Evolutionary conservation across 1,140 invertebrate genomes (phyloP).

Genomic region (Drosophila virilis): DNA sequence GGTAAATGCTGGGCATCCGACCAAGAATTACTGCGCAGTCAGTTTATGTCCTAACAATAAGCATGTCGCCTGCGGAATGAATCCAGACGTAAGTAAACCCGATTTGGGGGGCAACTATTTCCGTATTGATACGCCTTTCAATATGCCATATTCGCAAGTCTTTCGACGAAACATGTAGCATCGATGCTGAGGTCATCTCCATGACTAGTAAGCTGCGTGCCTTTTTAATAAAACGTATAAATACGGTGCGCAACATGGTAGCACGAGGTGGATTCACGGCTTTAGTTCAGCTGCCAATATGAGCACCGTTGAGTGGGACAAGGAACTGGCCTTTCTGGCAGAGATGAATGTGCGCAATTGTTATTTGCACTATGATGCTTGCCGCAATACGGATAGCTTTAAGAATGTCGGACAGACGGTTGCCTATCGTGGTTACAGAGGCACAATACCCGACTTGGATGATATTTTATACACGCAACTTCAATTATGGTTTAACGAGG

Average conservation of each 20-base stretch:
- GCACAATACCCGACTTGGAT: not conserved
- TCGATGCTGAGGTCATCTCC: conserved; percentile 22
- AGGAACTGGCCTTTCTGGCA: conserved; percentile 59
- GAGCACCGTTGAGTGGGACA: conserved; percentile 56
- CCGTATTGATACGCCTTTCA: too few species aligned
- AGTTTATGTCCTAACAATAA: not conserved
- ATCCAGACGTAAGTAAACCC: not conserved
- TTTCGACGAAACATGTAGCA: not conserved
- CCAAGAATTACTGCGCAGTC: not conserved
- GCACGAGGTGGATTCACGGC: conserved; percentile 29
- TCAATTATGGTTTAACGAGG: conserved; percentile 40
- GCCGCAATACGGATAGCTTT: conserved; percentile 39
- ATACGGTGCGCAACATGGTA: conserved; percentile 29
- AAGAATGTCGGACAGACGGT: conserved; percentile 53
- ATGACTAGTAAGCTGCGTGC: not conserved
- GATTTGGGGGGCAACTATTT: too few species aligned
- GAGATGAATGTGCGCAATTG: conserved; percentile 58
- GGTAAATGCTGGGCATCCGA: not conserved
- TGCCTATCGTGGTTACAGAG: conserved; percentile 16
- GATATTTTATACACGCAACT: conserved; percentile 11
- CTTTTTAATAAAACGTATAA: not conserved
- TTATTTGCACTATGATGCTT: conserved; percentile 32
- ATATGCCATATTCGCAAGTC: conserved; percentile 2
- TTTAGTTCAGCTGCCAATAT: conserved; percentile 52
- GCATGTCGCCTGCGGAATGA: conserved; percentile 7